phyloP scores from a whole-genome alignment of 2,888 invertebrate genomes.

The Marronus borbonicus region DNA sequence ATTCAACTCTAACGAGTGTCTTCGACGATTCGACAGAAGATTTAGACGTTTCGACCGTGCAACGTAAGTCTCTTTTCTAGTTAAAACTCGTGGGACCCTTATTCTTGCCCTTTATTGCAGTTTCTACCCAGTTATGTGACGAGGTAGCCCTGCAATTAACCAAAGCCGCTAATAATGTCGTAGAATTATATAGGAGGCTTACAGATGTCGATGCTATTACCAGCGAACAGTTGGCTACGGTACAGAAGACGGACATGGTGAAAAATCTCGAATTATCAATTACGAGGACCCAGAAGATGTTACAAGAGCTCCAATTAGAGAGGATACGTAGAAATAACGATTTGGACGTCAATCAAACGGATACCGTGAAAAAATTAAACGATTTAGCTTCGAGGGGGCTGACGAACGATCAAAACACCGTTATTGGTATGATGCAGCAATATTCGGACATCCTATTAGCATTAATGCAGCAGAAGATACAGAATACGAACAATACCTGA shows the following conservation, averaged over 20 bases:
- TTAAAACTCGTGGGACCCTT: background rate
- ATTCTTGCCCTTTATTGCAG: slow-evolving; percentile 65
- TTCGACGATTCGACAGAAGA: slow-evolving; percentile 69
- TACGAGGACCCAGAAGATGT: slow-evolving; percentile 74
- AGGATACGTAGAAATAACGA: slow-evolving; percentile 67
- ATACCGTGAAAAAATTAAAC: slow-evolving; percentile 72
- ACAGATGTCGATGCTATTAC: slow-evolving; percentile 70
- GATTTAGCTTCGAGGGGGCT: slow-evolving; percentile 67
- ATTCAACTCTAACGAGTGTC: slow-evolving; percentile 53
- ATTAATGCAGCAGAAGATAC: slow-evolving; percentile 77
- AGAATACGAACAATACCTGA: slow-evolving; percentile 49
- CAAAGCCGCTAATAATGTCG: slow-evolving; percentile 80
- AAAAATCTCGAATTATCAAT: slow-evolving; percentile 75
- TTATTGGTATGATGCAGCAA: slow-evolving; percentile 76
- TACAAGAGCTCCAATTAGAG: slow-evolving; percentile 71
- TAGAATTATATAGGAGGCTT: slow-evolving; percentile 79
- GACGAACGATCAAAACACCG: slow-evolving; percentile 70
- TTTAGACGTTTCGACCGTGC: slow-evolving; percentile 71
- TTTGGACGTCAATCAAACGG: slow-evolving; percentile 70
- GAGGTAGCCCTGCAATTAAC: slow-evolving; percentile 77
- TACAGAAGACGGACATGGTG: slow-evolving; percentile 70
- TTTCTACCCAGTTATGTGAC: slow-evolving; percentile 76
- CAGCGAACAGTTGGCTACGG: slow-evolving; percentile 55
- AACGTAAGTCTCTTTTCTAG: slow-evolving; percentile 67
- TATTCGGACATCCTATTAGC: slow-evolving; percentile 76